Evolutionary conservation across 2,113 vertebrate genomes (phyloP).

Genomic region (Aplodontia rufa): DNA sequence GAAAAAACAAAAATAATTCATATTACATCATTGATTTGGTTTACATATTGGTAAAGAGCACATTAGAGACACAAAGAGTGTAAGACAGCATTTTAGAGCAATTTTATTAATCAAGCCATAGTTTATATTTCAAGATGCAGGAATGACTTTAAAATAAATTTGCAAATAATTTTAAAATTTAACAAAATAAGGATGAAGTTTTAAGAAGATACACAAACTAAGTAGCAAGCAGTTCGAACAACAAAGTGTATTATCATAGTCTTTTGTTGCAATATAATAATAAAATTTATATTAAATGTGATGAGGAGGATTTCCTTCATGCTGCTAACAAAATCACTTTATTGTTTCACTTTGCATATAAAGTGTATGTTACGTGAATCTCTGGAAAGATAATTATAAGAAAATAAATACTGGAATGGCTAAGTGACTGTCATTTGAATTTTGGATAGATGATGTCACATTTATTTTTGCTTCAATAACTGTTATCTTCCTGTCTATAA

Average conservation of each 20-base stretch:
- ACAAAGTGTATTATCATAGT: background rate
- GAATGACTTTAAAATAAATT: background rate
- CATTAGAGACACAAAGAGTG: fast-evolving
- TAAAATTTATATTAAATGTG: background rate
- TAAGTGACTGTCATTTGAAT: background rate
- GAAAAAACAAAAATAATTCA: background rate
- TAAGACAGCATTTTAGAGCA: background rate
- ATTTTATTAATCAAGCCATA: background rate
- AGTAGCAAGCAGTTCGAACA: background rate
- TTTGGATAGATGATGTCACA: background rate
- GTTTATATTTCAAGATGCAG: background rate
- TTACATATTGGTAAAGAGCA: background rate
- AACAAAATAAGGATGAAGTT: background rate
- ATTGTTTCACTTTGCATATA: background rate
- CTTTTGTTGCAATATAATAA: background rate
- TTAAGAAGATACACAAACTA: background rate
- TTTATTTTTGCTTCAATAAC: background rate
- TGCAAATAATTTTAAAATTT: background rate
- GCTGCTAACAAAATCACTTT: background rate
- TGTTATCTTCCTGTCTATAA: background rate
- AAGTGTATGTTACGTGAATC: background rate
- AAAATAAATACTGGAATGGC: background rate
- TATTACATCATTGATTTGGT: background rate
- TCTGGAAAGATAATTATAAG: background rate
- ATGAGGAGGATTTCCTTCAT: background rate